phyloP scores from a whole-genome alignment of 2,888 invertebrate species.

The Zootermopsis nevadensis region DNA sequence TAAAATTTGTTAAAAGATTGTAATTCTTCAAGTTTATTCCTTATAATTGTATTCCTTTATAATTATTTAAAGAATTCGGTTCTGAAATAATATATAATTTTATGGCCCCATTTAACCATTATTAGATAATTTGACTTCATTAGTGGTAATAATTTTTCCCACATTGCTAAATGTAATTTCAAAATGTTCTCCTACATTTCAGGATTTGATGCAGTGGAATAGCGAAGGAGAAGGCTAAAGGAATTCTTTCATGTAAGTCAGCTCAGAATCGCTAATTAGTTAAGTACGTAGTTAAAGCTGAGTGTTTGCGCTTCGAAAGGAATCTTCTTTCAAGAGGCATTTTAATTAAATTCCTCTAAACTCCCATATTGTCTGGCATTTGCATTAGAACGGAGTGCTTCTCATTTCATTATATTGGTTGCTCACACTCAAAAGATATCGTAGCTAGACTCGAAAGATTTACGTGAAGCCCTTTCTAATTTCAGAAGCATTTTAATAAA shows the following conservation, averaged over 20 bases:
- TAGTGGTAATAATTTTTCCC: not conserved
- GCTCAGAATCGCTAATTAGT: conserved; percentile 32
- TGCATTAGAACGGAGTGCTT: conserved; percentile 11
- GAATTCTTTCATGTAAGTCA: conserved; percentile 36
- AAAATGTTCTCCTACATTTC: not conserved
- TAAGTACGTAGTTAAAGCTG: conserved; percentile 31
- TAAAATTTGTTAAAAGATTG: no score
- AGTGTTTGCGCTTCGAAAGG: conserved; percentile 30
- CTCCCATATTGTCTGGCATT: conserved; percentile 23
- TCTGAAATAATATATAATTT: not conserved
- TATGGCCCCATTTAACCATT: not conserved
- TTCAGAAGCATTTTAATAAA: no score
- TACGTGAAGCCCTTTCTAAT: not conserved
- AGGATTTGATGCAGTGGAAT: not conserved
- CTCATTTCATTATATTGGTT: conserved; percentile 26
- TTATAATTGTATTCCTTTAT: no score
- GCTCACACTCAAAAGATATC: not conserved
- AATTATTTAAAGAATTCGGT: no score
- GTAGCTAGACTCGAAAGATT: not conserved
- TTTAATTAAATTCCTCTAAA: conserved; percentile 41
- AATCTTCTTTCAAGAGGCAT: conserved; percentile 42
- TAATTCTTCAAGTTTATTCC: no score
- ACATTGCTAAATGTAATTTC: not conserved
- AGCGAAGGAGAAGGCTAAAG: not conserved
- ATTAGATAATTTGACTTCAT: not conserved